A percentile compares a stretch with the other conserved stretches of the same genome.
Conservation (phyloP, 1,140 invertebrate species). For the Megathymus violae region DNA sequence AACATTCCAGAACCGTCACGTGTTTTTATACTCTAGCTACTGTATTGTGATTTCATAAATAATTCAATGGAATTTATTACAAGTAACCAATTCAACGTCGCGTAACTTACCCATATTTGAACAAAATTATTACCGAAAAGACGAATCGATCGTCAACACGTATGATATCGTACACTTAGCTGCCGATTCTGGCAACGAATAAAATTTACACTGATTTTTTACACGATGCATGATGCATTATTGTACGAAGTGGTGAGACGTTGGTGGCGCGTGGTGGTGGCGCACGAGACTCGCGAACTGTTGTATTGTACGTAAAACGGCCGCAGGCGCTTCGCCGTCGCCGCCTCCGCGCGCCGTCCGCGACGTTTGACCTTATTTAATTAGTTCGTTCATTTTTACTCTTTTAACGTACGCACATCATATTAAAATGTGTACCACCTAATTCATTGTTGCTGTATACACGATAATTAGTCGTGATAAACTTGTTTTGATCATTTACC, state of each 20-base stretch:
- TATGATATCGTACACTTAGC: neutral
- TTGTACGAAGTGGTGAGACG: slow-evolving; percentile 2
- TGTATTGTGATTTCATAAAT: slow-evolving; percentile 9
- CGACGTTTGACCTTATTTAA: slow-evolving; percentile 83
- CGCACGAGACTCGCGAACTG: slow-evolving; percentile 57
- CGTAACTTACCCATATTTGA: slow-evolving; percentile 11
- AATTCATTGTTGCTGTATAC: slow-evolving; percentile 76
- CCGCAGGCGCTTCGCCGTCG: slow-evolving; percentile 49
- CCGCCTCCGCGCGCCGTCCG: slow-evolving; percentile 55
- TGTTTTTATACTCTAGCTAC: neutral
- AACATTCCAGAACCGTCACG: slow-evolving; percentile 9
- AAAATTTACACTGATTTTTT: neutral
- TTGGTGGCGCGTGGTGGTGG: slow-evolving; percentile 36
- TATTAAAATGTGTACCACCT: slow-evolving; percentile 77
- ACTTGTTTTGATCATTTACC: neutral
- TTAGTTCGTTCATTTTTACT: slow-evolving; percentile 83
- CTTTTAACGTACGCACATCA: slow-evolving; percentile 70
- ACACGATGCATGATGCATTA: slow-evolving; percentile 10
- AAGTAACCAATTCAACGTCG: slow-evolving; percentile 11
- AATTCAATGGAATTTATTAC: slow-evolving; percentile 9
- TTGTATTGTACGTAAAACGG: slow-evolving; percentile 57
- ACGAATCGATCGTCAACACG: neutral
- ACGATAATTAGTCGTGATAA: slow-evolving; percentile 40
- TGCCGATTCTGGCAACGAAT: too few species aligned
- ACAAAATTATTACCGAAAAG: neutral